phyloP scores from a whole-genome alignment of 1,140 invertebrate species.

The Neodiprion fabricii region DNA sequence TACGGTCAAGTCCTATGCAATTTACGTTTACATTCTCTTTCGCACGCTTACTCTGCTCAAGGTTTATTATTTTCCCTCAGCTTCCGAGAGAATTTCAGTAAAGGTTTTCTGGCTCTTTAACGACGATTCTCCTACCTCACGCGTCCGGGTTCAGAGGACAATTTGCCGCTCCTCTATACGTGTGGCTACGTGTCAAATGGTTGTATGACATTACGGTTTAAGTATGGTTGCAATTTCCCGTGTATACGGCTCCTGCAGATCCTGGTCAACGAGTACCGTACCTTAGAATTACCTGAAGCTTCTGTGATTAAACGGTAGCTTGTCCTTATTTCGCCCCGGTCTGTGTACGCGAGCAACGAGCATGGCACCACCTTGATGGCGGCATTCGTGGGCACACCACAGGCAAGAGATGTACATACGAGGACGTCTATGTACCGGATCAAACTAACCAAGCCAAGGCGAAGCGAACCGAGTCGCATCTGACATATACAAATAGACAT shows the following conservation, averaged over 20 bases:
- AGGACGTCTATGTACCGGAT: neutral
- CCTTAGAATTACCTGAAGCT: conserved; percentile 45
- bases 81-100: conserved; percentile 26
- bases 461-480: neutral
- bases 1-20: no score
- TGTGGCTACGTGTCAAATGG: neutral
- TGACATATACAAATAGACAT: neutral
- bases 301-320: conserved; percentile 48
- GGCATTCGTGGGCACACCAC: no score
- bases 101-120: conserved; percentile 49
- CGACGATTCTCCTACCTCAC: conserved; percentile 24
- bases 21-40: no score
- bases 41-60: neutral
- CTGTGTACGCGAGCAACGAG: neutral
- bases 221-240: conserved; percentile 34
- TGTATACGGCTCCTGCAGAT: conserved; percentile 19
- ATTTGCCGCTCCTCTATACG: neutral
- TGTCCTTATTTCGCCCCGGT: neutral
- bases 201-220: conserved; percentile 34
- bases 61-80: neutral
- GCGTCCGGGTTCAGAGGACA: conserved; percentile 26
- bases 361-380: neutral
- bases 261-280: conserved; percentile 37
- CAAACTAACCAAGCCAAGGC: neutral
- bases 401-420: neutral